Evolutionary conservation across 1,140 invertebrate species (phyloP), one percentile per base, ranked within the genome.

Genomic region (Drosophila azteca): DNA sequence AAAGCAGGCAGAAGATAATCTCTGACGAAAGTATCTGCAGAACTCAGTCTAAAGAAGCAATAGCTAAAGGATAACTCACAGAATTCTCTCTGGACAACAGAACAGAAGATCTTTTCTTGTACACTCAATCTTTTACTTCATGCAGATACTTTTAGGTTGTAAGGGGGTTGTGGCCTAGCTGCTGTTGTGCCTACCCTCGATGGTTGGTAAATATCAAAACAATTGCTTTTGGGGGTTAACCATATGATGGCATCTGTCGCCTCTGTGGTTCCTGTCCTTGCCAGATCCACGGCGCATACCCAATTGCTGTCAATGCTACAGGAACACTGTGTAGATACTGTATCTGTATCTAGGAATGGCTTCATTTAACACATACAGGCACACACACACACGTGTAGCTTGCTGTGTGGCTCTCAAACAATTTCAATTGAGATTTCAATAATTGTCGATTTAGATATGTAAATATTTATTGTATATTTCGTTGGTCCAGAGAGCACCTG

Each of bases 381-480:
- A 45, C 15, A 50, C 45, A 55, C 48, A 52, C 55, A 62, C 52
- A 31, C 17, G 17, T 20, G 1, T 20, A 20, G 8, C 31, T 9
- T 9, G 31, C 31, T 35, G 17, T 20, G 35, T 39, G 69, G 45
- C 75, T 71, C 48, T 67, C 79, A 82, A 83, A 87, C 83, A 88
- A 79, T 88, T 88, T 77, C 83, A 88, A 88, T 88, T 88, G 83
- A 88, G 83, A 88, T 88, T 88, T 88, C 83, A 88, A 88, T 88
- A 88, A 88, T 88, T 88, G 83, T 88, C 83, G 83, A 88, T 88
- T 88, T 88, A 83, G 83, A 88, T 88, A 88, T 88, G 83, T 77
- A 88, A 88, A 88, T 88, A 88, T 88, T 88, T 79, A 83, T 88
- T 71, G 70, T 87, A 78, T 82, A 87, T 85, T 84, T 66, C 67